These are phyloP conservation scores for Lithobates sylvaticus DNA, from an alignment of 2,797 vertebrate species.

Conservation along the genomic window DNA sequence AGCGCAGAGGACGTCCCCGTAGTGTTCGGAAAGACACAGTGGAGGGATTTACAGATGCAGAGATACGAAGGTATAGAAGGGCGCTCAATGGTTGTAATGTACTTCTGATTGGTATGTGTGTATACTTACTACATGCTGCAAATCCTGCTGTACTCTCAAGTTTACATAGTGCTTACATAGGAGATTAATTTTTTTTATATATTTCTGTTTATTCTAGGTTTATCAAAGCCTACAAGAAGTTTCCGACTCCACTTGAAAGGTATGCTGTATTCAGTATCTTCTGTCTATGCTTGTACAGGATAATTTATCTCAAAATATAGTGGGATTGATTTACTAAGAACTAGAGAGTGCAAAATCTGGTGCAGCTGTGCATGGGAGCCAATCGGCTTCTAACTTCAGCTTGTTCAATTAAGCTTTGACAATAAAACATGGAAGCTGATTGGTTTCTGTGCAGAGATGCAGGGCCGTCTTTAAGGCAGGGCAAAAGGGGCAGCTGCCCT, in stretches of 20 bases:
- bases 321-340: background rate
- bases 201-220: slow-evolving; percentile 80
- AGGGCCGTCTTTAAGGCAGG: too few species aligned
- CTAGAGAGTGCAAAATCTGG: too few species aligned
- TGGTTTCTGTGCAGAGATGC: too few species aligned
- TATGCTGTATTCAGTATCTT: slow-evolving; percentile 67
- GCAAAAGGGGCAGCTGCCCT: too few species aligned
- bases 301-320: too few species aligned
- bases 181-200: background rate
- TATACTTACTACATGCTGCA: background rate
- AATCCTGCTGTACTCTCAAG: too few species aligned
- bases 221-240: slow-evolving; percentile 99
- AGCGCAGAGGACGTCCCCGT: slow-evolving; percentile 90
- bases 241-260: slow-evolving; percentile 95
- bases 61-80: slow-evolving; percentile 90
- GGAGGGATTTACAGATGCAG: slow-evolving; percentile 94
- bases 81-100: background rate
- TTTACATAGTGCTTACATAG: too few species aligned
- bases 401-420: too few species aligned
- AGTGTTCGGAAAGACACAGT: slow-evolving; percentile 94
- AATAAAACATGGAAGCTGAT: too few species aligned
- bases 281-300: background rate
- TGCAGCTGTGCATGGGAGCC: too few species aligned
- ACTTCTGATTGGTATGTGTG: background rate
- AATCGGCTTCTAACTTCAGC: too few species aligned